Base-by-base conservation (phyloP, 2,113 vertebrate species). In the Petrocephalus microphthalmus region DNA sequence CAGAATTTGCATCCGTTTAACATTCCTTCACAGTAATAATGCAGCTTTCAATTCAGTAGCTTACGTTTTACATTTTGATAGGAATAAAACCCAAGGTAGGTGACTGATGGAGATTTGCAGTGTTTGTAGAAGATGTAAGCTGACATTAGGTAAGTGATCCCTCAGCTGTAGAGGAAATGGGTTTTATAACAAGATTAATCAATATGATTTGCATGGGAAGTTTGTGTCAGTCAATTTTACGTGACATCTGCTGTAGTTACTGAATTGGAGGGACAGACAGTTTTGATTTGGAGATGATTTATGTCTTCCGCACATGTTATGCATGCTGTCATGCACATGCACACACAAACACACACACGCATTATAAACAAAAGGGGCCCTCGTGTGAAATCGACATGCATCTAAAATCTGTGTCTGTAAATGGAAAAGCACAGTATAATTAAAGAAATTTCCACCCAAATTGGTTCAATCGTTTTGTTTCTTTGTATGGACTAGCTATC, bases 201-300 rank as follows among this genome's bases (percentile, higher is more conserved):
- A 92, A 95, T 95, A 92, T 94, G 95, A 96, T 94, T 95, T 94
- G 93, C 94, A 91, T 90, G 86, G 91, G 74, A 92, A 84, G 90
- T 89, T 88, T 88, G 88, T 94, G 94, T 95, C 93, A 95, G 90
- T 95, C 92, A 93, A 90, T 92, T 91, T 93, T 90, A 90, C 91
- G 88, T 93, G 92, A 93, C 96, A 95, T 95, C 95, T 96, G 95
- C 93, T 91, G 88, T 91, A 94, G 93, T 93, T 93, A 92, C 91
- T 94, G 92, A 90, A 93, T 90, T 92, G 91, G 94, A 92, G 94
- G 92, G 92, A 93, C 81, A 94, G 94, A 94, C 92, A 92, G 7
- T 92, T 96, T 95, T 96, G 95, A 97, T 96, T 90, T 13, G 82
- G 89, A 89, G 90, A 93, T 96, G 95, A 97, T 96, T 96, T 96